These are phyloP conservation scores for Hydropotes inermis DNA, from an alignment of 2,113 vertebrate species.

Conservation along the genomic window DNA sequence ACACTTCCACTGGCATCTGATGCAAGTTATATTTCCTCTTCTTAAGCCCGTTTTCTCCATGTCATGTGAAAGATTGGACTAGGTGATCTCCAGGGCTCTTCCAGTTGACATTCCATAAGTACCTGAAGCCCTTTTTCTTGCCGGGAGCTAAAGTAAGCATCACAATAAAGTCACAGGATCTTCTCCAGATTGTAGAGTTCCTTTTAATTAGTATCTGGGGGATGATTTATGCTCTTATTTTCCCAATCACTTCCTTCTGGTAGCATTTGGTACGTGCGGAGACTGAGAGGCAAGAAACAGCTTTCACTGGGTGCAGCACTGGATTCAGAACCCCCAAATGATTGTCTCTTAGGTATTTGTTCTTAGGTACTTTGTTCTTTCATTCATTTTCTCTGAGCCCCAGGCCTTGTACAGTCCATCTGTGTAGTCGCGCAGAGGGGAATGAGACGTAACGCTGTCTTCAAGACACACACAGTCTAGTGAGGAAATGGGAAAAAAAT, in stretches of 20 bases:
- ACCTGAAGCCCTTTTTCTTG: neutral
- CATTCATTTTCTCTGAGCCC: neutral
- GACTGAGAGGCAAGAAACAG: neutral
- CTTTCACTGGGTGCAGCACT: neutral
- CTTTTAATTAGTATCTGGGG: conserved; percentile 4
- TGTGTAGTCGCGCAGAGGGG: neutral
- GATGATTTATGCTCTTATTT: neutral
- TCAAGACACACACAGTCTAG: neutral
- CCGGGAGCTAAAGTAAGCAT: neutral
- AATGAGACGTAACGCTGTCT: neutral
- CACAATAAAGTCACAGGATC: neutral
- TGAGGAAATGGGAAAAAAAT: neutral
- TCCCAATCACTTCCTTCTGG: neutral
- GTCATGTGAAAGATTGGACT: neutral
- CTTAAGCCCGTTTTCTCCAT: neutral
- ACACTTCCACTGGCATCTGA: neutral
- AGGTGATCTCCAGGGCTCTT: neutral
- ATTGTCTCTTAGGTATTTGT: neutral
- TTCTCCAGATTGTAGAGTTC: neutral
- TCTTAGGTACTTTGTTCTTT: neutral
- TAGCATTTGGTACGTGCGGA: neutral
- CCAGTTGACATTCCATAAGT: neutral
- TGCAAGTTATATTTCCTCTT: neutral
- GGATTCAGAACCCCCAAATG: neutral
- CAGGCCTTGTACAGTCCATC: neutral